phyloP scores from a whole-genome alignment of 2,113 vertebrate genomes.

The Hippocampus mohnikei region DNA sequence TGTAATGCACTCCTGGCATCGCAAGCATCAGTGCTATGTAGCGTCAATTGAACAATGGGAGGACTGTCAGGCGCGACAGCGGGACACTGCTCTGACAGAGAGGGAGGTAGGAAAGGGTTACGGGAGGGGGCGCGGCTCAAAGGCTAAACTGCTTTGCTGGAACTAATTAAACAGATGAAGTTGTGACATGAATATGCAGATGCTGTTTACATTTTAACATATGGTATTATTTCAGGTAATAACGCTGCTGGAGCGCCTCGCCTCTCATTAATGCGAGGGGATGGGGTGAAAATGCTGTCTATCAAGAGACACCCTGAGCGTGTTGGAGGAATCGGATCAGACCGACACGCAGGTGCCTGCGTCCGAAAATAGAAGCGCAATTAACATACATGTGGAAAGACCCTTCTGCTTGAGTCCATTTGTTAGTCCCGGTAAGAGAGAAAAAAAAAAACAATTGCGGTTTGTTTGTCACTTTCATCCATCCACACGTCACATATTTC shows the following conservation, averaged over 20 bases:
- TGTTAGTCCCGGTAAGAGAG: conserved; percentile 13
- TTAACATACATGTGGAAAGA: conserved; percentile 61
- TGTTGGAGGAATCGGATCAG: conserved; percentile 58
- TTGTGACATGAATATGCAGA: conserved; percentile 99
- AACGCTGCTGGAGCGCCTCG: conserved; percentile 84
- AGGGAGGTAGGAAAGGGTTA: conserved; percentile 59
- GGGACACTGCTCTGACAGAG: conserved; percentile 92
- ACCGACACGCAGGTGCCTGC: conserved; percentile 28
- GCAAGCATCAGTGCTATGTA: conserved; percentile 72
- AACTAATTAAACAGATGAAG: conserved; percentile 99
- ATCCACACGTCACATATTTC: conserved; percentile 11
- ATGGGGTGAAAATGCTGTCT: conserved; percentile 66
- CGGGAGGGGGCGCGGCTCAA: conserved; percentile 83
- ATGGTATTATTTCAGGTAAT: conserved; percentile 99
- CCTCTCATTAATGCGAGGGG: conserved; percentile 84
- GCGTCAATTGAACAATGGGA: conserved; percentile 84
- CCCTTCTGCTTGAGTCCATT: conserved; percentile 54
- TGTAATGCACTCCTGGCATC: conserved; percentile 84
- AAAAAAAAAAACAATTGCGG: not conserved
- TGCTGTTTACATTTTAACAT: conserved; percentile 99
- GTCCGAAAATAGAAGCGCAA: conserved; percentile 54
- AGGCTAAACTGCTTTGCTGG: conserved; percentile 99
- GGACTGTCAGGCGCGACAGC: conserved; percentile 87
- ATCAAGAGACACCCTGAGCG: conserved; percentile 64
- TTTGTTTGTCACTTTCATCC: conserved; percentile 13